Percentiles rank a stretch among this genome's conserved stretches.
Evolutionary conservation across 1,140 invertebrate genomes (phyloP).

Genomic region (Elymnias hypermnestra): DNA sequence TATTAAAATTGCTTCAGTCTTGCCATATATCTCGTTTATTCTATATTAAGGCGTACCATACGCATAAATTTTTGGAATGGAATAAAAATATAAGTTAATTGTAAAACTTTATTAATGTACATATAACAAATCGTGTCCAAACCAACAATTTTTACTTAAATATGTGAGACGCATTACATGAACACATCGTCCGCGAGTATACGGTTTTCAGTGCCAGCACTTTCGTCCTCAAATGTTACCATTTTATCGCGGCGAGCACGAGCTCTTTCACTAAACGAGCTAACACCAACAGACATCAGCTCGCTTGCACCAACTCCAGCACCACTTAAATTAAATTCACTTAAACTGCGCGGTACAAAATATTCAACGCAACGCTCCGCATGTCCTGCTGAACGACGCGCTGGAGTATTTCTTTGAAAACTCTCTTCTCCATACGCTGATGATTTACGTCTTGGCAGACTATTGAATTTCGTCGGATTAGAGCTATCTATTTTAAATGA

Average conservation of each 20-base stretch:
- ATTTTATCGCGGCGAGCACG: conserved; percentile 82
- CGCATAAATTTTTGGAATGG: no score
- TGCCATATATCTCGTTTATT: no score
- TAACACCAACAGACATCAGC: conserved; percentile 13
- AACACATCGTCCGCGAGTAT: conserved; percentile 60
- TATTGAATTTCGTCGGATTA: conserved; percentile 77
- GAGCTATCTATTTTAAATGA: conserved; percentile 70
- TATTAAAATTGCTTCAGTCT: no score
- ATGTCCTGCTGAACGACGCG: conserved; percentile 79
- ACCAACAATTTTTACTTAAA: conserved; percentile 28
- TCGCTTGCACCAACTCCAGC: conserved; percentile 50
- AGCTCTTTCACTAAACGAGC: conserved; percentile 26
- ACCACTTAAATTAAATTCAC: conserved; percentile 85
- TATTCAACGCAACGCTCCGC: conserved; percentile 84
- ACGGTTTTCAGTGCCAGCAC: conserved; percentile 22
- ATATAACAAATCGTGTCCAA: conserved; percentile 57
- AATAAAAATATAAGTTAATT: conserved; percentile 15
- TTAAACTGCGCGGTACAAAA: conserved; percentile 88
- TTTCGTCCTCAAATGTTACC: conserved; percentile 89
- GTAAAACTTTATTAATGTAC: conserved; percentile 49
- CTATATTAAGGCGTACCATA: no score
- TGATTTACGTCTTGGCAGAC: conserved; percentile 78
- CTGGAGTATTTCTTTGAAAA: conserved; percentile 81
- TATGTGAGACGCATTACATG: conserved; percentile 53
- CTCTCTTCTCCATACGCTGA: conserved; percentile 59